phyloP scores from a whole-genome alignment of 2,888 invertebrate genomes.

The Encarsia formosa region DNA sequence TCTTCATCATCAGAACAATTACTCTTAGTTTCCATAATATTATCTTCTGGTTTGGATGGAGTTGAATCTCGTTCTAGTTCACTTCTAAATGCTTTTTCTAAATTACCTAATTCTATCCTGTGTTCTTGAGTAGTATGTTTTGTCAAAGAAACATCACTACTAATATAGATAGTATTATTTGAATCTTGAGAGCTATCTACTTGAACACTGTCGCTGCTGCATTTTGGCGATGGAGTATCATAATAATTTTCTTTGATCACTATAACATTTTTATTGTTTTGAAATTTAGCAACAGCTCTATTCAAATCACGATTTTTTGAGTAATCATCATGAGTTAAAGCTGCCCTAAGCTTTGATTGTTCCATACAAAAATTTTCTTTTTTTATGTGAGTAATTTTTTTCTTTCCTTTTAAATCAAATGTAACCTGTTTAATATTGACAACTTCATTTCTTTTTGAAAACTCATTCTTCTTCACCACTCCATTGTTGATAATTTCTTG shows the following conservation, averaged over 20 bases:
- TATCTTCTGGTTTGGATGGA: slow-evolving; percentile 37
- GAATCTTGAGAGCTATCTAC: slow-evolving; percentile 37
- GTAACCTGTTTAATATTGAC: slow-evolving; percentile 25
- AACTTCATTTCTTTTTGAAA: slow-evolving; percentile 30
- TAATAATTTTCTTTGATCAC: slow-evolving; percentile 44
- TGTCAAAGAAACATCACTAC: slow-evolving; percentile 43
- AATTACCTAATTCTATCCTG: slow-evolving; percentile 44
- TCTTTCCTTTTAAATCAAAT: no score
- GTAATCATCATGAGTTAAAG: slow-evolving; percentile 29
- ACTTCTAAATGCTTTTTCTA: slow-evolving; percentile 43
- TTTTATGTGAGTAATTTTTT: slow-evolving; percentile 29
- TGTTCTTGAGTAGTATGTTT: slow-evolving; percentile 44
- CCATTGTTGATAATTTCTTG: slow-evolving; percentile 23
- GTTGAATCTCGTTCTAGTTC: slow-evolving; percentile 39
- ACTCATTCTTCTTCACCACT: slow-evolving; percentile 28
- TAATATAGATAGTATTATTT: slow-evolving; percentile 41
- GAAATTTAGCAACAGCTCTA: slow-evolving; percentile 35
- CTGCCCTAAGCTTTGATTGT: slow-evolving; percentile 28
- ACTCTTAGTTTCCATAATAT: slow-evolving; percentile 34
- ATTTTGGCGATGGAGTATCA: slow-evolving; percentile 33
- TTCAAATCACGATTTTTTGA: slow-evolving; percentile 29
- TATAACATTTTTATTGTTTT: slow-evolving; percentile 39
- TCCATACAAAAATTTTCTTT: slow-evolving; percentile 26
- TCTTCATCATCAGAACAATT: slow-evolving; percentile 48
- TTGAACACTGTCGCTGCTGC: slow-evolving; percentile 31